Conservation (phyloP, 30 jellyfish, hydroid and myxozoan genomes). For the Rhopilema esculentum region DNA sequence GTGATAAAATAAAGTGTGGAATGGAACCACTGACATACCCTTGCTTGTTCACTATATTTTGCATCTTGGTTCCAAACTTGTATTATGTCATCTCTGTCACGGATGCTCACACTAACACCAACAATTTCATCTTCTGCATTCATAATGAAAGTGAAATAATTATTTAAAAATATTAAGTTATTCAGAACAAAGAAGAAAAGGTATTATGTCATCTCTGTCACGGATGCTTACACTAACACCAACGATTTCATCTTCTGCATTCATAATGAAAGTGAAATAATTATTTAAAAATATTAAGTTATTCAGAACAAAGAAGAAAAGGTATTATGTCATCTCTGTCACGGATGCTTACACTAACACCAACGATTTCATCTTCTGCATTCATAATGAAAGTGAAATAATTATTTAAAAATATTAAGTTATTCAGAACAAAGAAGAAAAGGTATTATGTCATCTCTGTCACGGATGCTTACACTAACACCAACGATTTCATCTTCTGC, state of each 20-base stretch:
- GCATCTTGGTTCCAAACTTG: conserved; percentile 95
- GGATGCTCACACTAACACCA: conserved; percentile 95
- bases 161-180: no score
- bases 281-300: no score
- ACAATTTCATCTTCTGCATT: conserved; percentile 88
- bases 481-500: conserved; percentile 96
- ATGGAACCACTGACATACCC: conserved; percentile 61
- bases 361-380: conserved; percentile 93
- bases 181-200: no score
- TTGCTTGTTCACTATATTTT: conserved; percentile 54
- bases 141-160: no score
- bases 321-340: conserved; percentile 98
- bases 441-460: conserved; percentile 97
- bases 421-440: no score
- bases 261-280: no score
- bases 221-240: conserved; percentile 97
- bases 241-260: conserved; percentile 89
- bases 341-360: conserved; percentile 94
- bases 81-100: conserved; percentile 97
- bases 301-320: no score
- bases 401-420: no score
- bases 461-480: conserved; percentile 94
- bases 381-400: no score
- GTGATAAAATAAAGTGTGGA: no score
- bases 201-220: conserved; percentile 97